Evolutionary conservation across 2,888 invertebrate species (phyloP).

Genomic region (Melinaea marsaeus): DNA sequence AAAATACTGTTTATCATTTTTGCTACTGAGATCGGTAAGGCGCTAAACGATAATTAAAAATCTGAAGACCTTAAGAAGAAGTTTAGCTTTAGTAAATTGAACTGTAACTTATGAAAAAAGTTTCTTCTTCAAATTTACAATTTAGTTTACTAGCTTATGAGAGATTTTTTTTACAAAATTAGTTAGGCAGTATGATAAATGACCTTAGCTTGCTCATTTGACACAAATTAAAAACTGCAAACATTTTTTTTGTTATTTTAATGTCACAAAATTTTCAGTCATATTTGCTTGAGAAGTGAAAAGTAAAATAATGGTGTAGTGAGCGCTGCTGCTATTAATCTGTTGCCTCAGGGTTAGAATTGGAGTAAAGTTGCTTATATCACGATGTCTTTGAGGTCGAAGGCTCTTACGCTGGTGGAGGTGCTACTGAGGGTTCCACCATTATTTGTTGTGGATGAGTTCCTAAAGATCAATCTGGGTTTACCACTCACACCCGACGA

Average conservation of each 20-base stretch:
- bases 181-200: no score
- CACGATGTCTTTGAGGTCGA: conserved; percentile 86
- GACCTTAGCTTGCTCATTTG: no score
- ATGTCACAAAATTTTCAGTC: conserved; percentile 76
- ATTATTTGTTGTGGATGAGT: conserved; percentile 93
- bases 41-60: no score
- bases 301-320: conserved; percentile 48
- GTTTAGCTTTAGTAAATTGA: no score
- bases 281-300: conserved; percentile 65
- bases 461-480: conserved; percentile 89
- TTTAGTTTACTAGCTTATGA: no score
- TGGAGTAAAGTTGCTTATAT: conserved; percentile 65
- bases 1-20: no score
- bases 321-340: conserved; percentile 45
- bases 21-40: no score
- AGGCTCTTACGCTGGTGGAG: conserved; percentile 85
- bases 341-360: conserved; percentile 45
- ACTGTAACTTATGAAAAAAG: no score
- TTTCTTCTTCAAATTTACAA: no score
- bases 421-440: conserved; percentile 94
- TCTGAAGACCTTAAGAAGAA: no score
- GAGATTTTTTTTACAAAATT: no score
- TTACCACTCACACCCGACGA: conserved; percentile 74
- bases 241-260: conserved; percentile 45
- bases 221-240: no score